Evolutionary conservation across 1,140 invertebrate genomes (phyloP), one percentile per base, ranked within the genome.

Genomic region (Tetragonula clypearis): DNA sequence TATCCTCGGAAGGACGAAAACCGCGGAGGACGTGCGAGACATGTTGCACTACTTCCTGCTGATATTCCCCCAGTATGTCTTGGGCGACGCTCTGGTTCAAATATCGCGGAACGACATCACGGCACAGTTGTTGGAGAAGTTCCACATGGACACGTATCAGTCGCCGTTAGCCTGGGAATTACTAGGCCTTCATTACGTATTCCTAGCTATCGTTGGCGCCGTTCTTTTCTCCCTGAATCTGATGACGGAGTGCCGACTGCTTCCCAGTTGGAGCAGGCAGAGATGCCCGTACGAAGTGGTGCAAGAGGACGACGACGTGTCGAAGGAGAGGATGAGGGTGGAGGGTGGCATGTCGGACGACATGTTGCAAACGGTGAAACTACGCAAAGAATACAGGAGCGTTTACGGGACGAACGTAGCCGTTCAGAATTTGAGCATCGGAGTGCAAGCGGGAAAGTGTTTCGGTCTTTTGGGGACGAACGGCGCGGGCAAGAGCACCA

Each of bases 401-500:
- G 93, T 95, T 77, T 92, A 92, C 26, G 95, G 94, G 0, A 94
- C 86, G 2, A 93, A 94, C 78, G 90, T 94, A 0, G 97, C 97
- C 1, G 97, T 98, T 0, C 96, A 97, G 82, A 95, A 96, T 69
- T 90, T 98, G 3, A 96, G 96, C 91, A 96, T 98, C 90, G 96
- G 96, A 0, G 96, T 98, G 0, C 95, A 96, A 71, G 94, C 95
- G n/a, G 97, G 97, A 4, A 97, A 98, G 94, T 98, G 98, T 93
- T 98, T 98, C 95, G 98, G 98, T 5, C 94, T 98, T 26, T 92
- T 98, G 4, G 98, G 98, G 2, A 94, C 95, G 2, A 96, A 96
- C 86, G 98, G 98, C 1, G 98, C 98, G 11, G 98, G 98, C 9
- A 99, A 99, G 95, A 98, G 98, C 11, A 98, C 98, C 19, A 98